These are phyloP conservation scores for Drosophila persimilis DNA, from an alignment of 1,140 invertebrate genomes.

Conservation along the genomic window DNA sequence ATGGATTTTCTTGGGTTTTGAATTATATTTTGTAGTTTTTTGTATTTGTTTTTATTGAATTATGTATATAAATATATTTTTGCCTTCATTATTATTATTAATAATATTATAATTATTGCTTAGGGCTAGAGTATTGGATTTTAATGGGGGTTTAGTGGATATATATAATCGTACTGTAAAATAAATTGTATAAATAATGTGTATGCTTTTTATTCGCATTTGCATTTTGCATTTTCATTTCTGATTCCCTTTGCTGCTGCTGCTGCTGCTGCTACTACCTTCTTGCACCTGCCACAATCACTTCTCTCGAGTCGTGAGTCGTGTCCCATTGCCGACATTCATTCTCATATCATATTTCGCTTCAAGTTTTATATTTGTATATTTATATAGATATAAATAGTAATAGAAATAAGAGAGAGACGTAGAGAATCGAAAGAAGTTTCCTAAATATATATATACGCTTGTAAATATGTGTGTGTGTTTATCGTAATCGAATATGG, in stretches of 20 bases:
- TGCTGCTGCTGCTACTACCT: background rate
- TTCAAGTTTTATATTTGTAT: too few species aligned
- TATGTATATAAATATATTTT: constrained; percentile 82
- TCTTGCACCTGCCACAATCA: background rate
- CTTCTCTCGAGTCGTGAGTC: background rate
- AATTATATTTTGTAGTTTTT: constrained; percentile 37
- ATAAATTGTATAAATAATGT: constrained; percentile 77
- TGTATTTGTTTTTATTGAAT: constrained; percentile 68
- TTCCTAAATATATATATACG: constrained; percentile 51
- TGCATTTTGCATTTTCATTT: constrained; percentile 28
- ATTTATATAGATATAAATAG: constrained; percentile 17
- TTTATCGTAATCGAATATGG: constrained; percentile 57
- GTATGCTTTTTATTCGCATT: constrained; percentile 53
- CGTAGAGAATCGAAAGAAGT: too few species aligned
- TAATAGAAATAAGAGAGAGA: too few species aligned
- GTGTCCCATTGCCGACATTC: background rate
- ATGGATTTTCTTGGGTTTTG: background rate
- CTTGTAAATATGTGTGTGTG: constrained; percentile 47
- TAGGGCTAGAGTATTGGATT: constrained; percentile 70
- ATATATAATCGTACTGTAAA: constrained; percentile 66
- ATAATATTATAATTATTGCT: constrained; percentile 63
- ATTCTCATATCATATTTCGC: constrained; percentile 2
- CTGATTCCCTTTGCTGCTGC: constrained; percentile 1
- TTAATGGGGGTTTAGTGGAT: constrained; percentile 57
- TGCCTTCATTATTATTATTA: constrained; percentile 55